These are phyloP conservation scores for Lypha dubia DNA, from an alignment of 2,888 invertebrate species.

Conservation along the genomic window DNA sequence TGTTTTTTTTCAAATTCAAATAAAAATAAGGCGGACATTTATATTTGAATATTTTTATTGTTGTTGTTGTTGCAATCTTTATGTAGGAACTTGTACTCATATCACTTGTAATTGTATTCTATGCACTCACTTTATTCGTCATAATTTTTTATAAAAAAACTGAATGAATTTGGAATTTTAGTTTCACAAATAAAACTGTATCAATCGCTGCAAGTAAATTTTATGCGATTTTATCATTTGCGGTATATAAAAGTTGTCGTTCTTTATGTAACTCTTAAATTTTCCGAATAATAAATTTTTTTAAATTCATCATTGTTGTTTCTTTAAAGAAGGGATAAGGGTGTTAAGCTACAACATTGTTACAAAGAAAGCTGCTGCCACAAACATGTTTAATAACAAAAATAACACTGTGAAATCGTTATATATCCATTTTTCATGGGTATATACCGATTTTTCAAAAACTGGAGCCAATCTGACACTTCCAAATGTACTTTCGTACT, in stretches of 20 bases:
- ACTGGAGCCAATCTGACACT: too few relatives aligned
- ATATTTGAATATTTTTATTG: slow-evolving; percentile 4
- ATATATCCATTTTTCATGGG: too few relatives aligned
- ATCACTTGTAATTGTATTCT: not conserved
- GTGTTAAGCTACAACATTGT: too few relatives aligned
- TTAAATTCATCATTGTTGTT: too few relatives aligned
- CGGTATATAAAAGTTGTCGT: not conserved
- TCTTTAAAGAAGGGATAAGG: too few relatives aligned
- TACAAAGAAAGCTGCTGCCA: too few relatives aligned
- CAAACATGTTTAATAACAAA: too few relatives aligned
- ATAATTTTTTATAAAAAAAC: not conserved
- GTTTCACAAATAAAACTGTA: not conserved
- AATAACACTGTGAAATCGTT: too few relatives aligned
- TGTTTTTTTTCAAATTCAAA: too few relatives aligned
- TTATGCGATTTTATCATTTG: not conserved
- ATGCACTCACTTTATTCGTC: slow-evolving; percentile 17
- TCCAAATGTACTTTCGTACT: too few relatives aligned
- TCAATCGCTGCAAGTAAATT: not conserved
- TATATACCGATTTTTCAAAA: too few relatives aligned
- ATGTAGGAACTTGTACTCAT: slow-evolving; percentile 17
- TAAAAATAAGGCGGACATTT: slow-evolving; percentile 63
- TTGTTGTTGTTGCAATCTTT: slow-evolving; percentile 3
- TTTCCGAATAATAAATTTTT: not conserved
- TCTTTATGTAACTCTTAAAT: not conserved
- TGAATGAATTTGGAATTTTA: not conserved